phyloP scores from a whole-genome alignment of 2,113 vertebrate species.

The Tyto alba region DNA sequence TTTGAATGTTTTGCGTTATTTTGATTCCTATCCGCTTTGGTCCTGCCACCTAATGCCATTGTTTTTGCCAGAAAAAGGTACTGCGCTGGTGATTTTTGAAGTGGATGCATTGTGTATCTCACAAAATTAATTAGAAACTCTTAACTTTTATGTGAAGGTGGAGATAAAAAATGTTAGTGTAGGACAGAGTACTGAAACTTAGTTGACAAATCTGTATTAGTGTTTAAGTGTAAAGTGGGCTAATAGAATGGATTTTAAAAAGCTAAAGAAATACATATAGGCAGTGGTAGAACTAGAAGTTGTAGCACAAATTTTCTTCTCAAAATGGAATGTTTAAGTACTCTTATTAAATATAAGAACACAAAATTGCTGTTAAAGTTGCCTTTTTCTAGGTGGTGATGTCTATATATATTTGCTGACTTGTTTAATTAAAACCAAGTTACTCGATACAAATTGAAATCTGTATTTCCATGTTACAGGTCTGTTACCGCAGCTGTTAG shows the following conservation, averaged over 20 bases:
- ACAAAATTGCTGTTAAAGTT: constrained; percentile 69
- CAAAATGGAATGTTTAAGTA: constrained; percentile 76
- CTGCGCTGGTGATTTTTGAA: neutral
- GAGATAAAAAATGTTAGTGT: neutral
- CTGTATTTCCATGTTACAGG: constrained; percentile 78
- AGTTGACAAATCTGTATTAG: neutral
- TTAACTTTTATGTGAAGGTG: neutral
- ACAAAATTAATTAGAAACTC: neutral
- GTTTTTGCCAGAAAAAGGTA: neutral
- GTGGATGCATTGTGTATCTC: neutral
- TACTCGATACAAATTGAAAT: constrained; percentile 49
- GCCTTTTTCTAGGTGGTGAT: constrained; percentile 50
- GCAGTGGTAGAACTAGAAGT: neutral
- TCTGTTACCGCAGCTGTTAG: constrained; percentile 91
- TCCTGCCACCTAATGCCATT: neutral
- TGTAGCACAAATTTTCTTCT: constrained; percentile 59
- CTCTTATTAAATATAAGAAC: constrained; percentile 75
- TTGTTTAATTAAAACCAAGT: constrained; percentile 59
- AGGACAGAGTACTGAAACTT: neutral
- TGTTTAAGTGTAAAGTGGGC: neutral
- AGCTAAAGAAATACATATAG: neutral
- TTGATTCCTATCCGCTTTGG: neutral
- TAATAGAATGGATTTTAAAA: neutral
- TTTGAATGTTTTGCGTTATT: neutral
- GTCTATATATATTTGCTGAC: constrained; percentile 49